Base-by-base conservation (phyloP, 2,797 vertebrate species). In the Crocidura indochinensis region DNA sequence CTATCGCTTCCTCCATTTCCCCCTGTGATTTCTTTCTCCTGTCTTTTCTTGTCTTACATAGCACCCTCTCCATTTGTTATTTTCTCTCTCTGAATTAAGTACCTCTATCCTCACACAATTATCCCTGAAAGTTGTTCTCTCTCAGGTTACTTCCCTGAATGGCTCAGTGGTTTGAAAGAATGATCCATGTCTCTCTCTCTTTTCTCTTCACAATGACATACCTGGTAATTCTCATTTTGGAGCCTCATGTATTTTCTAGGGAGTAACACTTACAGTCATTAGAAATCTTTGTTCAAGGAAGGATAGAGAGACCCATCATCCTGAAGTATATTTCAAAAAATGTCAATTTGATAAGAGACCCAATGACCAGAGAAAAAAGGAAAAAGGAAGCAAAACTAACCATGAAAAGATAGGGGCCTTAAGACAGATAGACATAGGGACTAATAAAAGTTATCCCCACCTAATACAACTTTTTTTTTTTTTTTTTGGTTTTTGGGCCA, bases 281-380 rank as follows among this genome's bases (percentile, higher is more conserved):
- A 38, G 27, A 47, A 92, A 90, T 0, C 1, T 24, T 87, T 79
- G 26, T 62, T 10, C 8, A 9, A 20, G 19, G 56, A 20, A 7
- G 17, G 4, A 20, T 44, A 47, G 27, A 64, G 14, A 0, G 3
- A 4, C 62, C 9, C 68, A 17, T 88, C 83, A 53, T 51, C 19
- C 92, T 51, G 62, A 87, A 83, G 10, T 9, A 79, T 88, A 53
- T 75, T 79, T 91, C 38, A 74, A 62, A 67, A 84, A 72, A 47
- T 31, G 4, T 5, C n/a, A 60, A 10, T 76, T 85, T 88, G 22
- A 64, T 12, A n/a, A 84, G 17, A 65, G 1, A 11, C 2, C 11
- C 88, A n/a, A 67, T 72, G 69, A 2, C 29, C 79, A 86, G 31
- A 20, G 26, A 85, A 68, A 47, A 88, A 91, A 31, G 64, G 19